Percentiles rank a stretch among this genome's conserved stretches.
These are phyloP conservation scores for Ceratina japonica DNA, from an alignment of 1,140 invertebrate species.

Conservation along the genomic window DNA sequence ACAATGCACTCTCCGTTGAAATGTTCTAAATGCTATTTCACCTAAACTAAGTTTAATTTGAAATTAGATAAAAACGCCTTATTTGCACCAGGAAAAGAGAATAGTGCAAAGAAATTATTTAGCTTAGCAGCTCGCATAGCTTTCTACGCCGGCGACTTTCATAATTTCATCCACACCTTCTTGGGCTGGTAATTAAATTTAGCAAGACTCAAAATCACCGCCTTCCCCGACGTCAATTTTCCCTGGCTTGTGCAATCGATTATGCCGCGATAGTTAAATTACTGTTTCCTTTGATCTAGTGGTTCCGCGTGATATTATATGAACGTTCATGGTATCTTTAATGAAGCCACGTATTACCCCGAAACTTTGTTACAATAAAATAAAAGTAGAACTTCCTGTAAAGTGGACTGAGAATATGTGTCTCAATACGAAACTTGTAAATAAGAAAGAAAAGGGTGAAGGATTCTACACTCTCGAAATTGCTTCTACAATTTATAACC, in stretches of 20 bases:
- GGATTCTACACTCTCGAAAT: too few relatives aligned
- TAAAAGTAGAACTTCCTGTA: too few relatives aligned
- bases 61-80: slow-evolving; percentile 24
- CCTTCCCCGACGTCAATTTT: background rate
- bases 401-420: too few relatives aligned
- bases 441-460: too few relatives aligned
- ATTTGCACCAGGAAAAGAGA: background rate
- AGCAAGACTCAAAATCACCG: slow-evolving; percentile 19
- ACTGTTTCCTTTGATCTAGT: background rate
- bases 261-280: slow-evolving; percentile 1
- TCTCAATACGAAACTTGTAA: too few relatives aligned
- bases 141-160: slow-evolving; percentile 15
- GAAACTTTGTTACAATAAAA: too few relatives aligned
- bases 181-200: slow-evolving; percentile 39
- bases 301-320: background rate
- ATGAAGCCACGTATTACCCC: too few relatives aligned
- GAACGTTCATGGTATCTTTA: background rate
- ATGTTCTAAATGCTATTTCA: slow-evolving; percentile 18
- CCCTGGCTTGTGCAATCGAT: background rate
- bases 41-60: background rate
- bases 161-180: background rate
- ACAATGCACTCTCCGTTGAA: background rate
- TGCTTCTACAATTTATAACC: background rate
- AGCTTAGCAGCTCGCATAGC: background rate
- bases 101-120: slow-evolving; percentile 38